Base-by-base conservation (phyloP, 2,888 invertebrate species). In the Synanthedon vespiformis region DNA sequence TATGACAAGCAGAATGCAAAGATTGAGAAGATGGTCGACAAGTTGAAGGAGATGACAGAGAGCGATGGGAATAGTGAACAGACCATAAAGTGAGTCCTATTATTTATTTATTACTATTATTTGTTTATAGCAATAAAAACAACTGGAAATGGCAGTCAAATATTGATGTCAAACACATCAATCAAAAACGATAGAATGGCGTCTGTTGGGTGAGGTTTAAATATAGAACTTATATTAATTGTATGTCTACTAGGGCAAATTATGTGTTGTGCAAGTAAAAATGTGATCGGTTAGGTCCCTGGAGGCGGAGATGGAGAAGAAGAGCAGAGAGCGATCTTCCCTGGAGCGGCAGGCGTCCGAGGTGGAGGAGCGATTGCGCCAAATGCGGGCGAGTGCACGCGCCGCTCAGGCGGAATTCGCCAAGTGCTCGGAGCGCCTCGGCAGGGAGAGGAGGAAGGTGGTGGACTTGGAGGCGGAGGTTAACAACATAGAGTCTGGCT, bases 1-100 rank as follows among this genome's bases (percentile, higher is more conserved):
- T 74, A 72, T 69, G 89, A 63, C 61, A 88, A 68, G 75, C 89
- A 71, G 63, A 88, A 68, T 56, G 74, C 56, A 50, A 88, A 60
- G 63, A 87, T 68, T 57, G 80, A 65, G 61, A 85, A 70, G 68
- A 78, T 74, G 52, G 68, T 61, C 12, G 76, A 77, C 40, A 76
- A 80, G 48, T 62, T 88, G 0, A 64, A 63, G n/a, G 66, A 71
- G 40, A 74, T 84, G 63, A 72, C 83, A 51, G 63, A 76, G 55
- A 70, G 75, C 59, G 70, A 69, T 58, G 73, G 74, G 10, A 79
- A 70, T 56, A 77, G 80, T 53, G 76, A 72, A 57, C 65, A 73
- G 11, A 72, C 72, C 56, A 84, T 90, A 52, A 72, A 80, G 89
- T 89, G 71, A 75, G 82, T 70, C 10, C 10, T 34, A 10, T 34